These are phyloP conservation scores for Drosophila lutescens DNA, from an alignment of 2,888 invertebrate genomes.

Conservation along the genomic window DNA sequence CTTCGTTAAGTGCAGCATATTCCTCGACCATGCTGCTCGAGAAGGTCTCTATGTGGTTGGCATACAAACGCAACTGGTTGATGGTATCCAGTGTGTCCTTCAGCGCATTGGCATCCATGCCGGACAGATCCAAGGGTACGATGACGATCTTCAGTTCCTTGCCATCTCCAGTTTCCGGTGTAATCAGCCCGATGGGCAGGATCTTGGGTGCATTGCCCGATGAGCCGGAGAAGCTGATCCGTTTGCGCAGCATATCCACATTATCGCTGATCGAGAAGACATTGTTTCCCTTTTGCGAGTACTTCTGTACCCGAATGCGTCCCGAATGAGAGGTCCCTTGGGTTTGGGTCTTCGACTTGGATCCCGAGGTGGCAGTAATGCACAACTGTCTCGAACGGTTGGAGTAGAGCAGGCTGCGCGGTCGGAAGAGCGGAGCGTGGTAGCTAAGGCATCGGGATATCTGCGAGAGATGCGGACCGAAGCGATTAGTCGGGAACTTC, in stretches of 20 bases:
- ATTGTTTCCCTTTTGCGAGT: conserved; percentile 45
- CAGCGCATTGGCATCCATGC: conserved; percentile 58
- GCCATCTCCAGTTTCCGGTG: conserved; percentile 45
- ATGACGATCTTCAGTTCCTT: conserved; percentile 68
- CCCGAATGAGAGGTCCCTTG: neutral
- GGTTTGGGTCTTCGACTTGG: neutral
- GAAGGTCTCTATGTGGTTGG: conserved; percentile 70
- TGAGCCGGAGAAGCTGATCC: conserved; percentile 62
- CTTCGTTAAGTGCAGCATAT: conserved; percentile 26
- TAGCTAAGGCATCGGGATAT: conserved; percentile 65
- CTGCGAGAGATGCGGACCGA: conserved; percentile 61
- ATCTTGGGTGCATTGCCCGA: conserved; percentile 24
- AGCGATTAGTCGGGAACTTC: conserved; percentile 7
- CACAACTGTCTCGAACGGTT: conserved; percentile 41
- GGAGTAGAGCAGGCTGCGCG: conserved; percentile 32
- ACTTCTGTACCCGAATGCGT: conserved; percentile 50
- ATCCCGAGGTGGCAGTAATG: neutral
- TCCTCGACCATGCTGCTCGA: conserved; percentile 60
- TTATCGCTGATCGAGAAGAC: conserved; percentile 49
- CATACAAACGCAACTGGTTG: conserved; percentile 64
- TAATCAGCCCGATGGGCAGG: conserved; percentile 61
- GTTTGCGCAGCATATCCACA: conserved; percentile 60
- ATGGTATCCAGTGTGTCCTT: conserved; percentile 65
- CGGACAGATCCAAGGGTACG: conserved; percentile 69
- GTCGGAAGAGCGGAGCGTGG: conserved; percentile 59